phyloP scores from a whole-genome alignment of 2,797 vertebrate species.

The Acipenser oxyrinchus region DNA sequence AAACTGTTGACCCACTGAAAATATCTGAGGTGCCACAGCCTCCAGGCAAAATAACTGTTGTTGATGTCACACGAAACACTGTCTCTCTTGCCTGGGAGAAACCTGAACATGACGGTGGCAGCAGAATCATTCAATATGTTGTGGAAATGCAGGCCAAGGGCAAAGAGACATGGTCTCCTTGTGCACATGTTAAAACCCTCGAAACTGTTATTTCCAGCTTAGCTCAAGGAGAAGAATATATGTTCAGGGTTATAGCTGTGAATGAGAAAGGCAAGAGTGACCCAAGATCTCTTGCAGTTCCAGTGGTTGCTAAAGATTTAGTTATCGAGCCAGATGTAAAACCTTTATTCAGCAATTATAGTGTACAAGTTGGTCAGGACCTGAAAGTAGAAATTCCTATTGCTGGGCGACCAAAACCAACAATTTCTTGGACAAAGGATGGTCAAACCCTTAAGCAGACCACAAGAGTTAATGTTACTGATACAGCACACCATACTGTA shows the following conservation, averaged over 20 bases:
- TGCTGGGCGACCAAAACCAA: conserved; percentile 87
- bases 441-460: conserved; percentile 82
- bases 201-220: conserved; percentile 81
- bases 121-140: conserved; percentile 89
- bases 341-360: conserved; percentile 88
- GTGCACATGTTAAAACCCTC: conserved; percentile 84
- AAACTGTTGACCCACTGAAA: conserved; percentile 81
- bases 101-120: conserved; percentile 93
- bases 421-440: conserved; percentile 84
- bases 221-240: conserved; percentile 86
- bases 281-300: conserved; percentile 84
- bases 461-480: conserved; percentile 80
- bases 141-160: conserved; percentile 92
- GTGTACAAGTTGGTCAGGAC: conserved; percentile 85
- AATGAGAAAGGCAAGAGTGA: conserved; percentile 98
- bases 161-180: conserved; percentile 86
- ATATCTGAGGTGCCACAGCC: conserved; percentile 93
- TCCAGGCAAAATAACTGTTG: conserved; percentile 85
- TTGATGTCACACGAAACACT: conserved; percentile 90
- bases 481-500: conserved; percentile 65
- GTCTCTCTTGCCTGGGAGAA: conserved; percentile 92
- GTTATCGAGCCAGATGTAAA: conserved; percentile 90
- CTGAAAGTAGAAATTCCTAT: conserved; percentile 82
- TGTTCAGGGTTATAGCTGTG: conserved; percentile 88
- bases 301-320: conserved; percentile 87